Conservation (phyloP, 2,888 invertebrate species). For the Clistopyga incitator region DNA sequence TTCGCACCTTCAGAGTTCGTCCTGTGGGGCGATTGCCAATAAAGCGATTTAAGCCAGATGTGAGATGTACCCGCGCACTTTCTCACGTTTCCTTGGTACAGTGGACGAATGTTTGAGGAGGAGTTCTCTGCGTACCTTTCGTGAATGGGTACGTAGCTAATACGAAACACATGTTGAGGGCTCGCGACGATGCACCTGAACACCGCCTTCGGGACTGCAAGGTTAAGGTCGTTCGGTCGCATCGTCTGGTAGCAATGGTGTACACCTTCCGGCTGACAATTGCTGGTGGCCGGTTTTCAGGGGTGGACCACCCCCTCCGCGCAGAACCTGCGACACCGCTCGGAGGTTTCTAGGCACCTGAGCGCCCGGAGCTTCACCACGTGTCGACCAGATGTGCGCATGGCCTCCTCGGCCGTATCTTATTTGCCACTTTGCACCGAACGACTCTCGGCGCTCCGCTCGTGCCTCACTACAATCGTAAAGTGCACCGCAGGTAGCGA, state of each 20-base stretch:
- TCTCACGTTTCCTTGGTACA: constrained; percentile 72
- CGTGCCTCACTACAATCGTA: constrained; percentile 58
- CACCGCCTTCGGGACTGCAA: constrained; percentile 48
- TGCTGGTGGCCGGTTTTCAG: constrained; percentile 42
- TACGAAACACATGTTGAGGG: constrained; percentile 78
- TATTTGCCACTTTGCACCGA: constrained; percentile 25
- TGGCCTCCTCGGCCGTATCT: constrained; percentile 27
- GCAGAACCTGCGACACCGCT: constrained; percentile 13
- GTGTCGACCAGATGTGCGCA: constrained; percentile 76
- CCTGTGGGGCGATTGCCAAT: constrained; percentile 70
- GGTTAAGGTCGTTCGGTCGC: constrained; percentile 55
- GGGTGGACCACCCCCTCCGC: constrained; percentile 48
- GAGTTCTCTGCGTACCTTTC: constrained; percentile 47
- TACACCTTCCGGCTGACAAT: constrained; percentile 19
- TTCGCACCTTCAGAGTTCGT: constrained; percentile 7
- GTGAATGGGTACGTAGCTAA: constrained; percentile 72
- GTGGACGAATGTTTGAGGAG: constrained; percentile 39
- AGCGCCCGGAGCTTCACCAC: constrained; percentile 67
- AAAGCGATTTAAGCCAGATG: constrained; percentile 78
- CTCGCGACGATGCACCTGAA: constrained; percentile 65
- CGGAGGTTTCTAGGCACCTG: constrained; percentile 66
- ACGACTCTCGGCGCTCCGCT: constrained; percentile 18
- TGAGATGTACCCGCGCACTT: constrained; percentile 68
- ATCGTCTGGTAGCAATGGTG: constrained; percentile 35
- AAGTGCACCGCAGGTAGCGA: constrained; percentile 64